phyloP scores from a whole-genome alignment of 64 coral and sea anemone genomes.

The Catalaphyllia jardinei region DNA sequence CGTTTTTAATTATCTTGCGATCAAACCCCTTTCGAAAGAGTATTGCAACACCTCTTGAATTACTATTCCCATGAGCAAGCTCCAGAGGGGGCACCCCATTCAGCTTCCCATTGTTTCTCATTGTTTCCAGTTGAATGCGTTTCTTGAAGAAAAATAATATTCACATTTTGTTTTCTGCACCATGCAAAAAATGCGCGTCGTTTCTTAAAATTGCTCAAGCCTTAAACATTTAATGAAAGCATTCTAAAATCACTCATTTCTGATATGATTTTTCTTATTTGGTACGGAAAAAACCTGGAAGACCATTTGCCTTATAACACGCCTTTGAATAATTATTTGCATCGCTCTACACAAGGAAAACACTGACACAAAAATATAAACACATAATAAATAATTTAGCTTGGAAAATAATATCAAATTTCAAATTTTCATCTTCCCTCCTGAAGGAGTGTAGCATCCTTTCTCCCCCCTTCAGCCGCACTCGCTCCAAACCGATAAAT shows the following conservation, averaged over 20 bases:
- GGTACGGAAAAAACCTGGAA: background rate
- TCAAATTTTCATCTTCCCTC: background rate
- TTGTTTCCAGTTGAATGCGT: too few relatives aligned
- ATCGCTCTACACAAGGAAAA: background rate
- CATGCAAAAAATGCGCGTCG: too few relatives aligned
- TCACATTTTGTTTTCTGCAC: background rate
- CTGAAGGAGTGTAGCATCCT: background rate
- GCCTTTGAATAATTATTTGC: slow-evolving; percentile 4
- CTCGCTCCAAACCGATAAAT: too few relatives aligned
- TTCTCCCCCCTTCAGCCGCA: background rate
- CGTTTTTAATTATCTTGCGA: background rate
- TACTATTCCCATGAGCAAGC: background rate
- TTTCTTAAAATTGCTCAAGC: background rate
- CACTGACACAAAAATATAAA: background rate
- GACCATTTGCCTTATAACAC: background rate
- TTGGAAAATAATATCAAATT: background rate
- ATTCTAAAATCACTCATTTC: slow-evolving; percentile 7
- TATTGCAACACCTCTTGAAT: too few relatives aligned
- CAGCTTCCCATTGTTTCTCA: background rate
- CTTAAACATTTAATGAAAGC: background rate
- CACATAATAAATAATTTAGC: background rate
- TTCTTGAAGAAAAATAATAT: background rate
- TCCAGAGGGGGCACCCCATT: background rate
- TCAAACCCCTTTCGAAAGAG: too few relatives aligned
- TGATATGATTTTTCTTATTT: background rate